Conservation (phyloP, 2,113 vertebrate species). For the Thalassoma bifasciatum region DNA sequence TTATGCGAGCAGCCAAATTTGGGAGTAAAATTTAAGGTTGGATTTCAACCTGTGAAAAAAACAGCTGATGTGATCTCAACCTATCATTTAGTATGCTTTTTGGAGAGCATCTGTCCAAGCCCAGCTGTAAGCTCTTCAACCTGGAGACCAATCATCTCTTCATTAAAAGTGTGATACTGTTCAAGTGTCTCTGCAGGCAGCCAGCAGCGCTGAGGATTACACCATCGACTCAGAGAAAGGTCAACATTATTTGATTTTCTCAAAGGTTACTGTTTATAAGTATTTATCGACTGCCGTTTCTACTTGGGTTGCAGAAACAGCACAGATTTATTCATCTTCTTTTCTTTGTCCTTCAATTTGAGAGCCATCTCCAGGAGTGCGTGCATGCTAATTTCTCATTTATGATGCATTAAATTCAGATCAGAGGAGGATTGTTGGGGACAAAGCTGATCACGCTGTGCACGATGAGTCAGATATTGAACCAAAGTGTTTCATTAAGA, state of each 20-base stretch:
- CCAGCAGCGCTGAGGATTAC: conserved; percentile 62
- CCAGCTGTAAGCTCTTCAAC: conserved; percentile 64
- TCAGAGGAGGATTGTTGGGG: conserved; percentile 45
- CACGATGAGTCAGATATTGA: conserved; percentile 62
- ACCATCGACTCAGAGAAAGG: conserved; percentile 70
- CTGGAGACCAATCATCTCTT: conserved; percentile 70
- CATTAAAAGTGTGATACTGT: conserved; percentile 68
- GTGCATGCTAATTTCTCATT: conserved; percentile 58
- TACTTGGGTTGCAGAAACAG: conserved; percentile 8
- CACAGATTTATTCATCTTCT: conserved; percentile 21
- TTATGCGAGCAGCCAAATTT: conserved; percentile 9
- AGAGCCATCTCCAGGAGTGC: conserved; percentile 21
- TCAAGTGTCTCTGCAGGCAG: conserved; percentile 59
- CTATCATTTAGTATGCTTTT: conserved; percentile 68
- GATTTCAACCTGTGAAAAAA: conserved; percentile 28
- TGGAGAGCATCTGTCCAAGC: conserved; percentile 63
- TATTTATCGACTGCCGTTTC: conserved; percentile 66
- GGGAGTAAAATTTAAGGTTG: background rate
- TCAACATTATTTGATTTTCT: conserved; percentile 77
- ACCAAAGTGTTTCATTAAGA: conserved; percentile 77
- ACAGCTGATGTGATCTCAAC: conserved; percentile 66
- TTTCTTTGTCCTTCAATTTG: conserved; percentile 35
- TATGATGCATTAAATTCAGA: conserved; percentile 52
- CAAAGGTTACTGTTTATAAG: conserved; percentile 78
- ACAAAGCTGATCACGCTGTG: conserved; percentile 63